Evolutionary conservation across 1,140 invertebrate genomes (phyloP), one percentile per base, ranked within the genome.

Genomic region (Laupala kohalensis): DNA sequence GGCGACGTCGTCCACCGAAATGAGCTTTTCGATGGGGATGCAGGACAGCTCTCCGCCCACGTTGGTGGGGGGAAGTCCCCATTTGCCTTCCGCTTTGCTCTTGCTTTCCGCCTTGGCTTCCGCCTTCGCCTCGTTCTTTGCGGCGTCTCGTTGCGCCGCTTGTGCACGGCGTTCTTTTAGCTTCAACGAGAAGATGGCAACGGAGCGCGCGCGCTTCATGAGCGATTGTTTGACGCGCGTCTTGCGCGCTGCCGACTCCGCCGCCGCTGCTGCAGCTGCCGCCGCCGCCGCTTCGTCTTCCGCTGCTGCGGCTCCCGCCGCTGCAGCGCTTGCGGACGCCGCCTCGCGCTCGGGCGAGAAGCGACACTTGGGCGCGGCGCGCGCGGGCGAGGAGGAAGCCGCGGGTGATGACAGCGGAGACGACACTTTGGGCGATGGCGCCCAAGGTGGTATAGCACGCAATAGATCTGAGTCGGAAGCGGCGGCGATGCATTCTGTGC

Each of bases 111-210:
- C 37, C 37, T 53, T 53, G 4, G 37, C 37, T 53, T 53, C 37
- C 19, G 37, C 79, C 37, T 69, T 65, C 19, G 30, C 69, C 64
- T 72, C 73, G 29, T 71, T 72, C 73, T 73, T 67, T 19, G 67
- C 76, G 30, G 80, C 80, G 24, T 74, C 62, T 25, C 74, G 77
- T 4, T 86, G 86, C 72, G 86, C 87, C 69, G 68, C 90, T 2
- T 89, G 83, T 25, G 91, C 90, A 64, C 91, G 82, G 37, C 89
- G 83, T 74, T 91, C 89, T 72, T 91, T 89, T 68, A 92, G 77
- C 69, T 91, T 92, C 25, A 92, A 79, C 1, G 91, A 92, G 79
- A 93, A 93, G 74, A 93, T 90, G 9, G 90, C 91, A 27, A 93
- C 91, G 2, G 89, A 91, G 12, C 90, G 83, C 5, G 91, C 91